Evolutionary conservation across 2,888 invertebrate species (phyloP).

Genomic region (Pasiphila rectangulata): DNA sequence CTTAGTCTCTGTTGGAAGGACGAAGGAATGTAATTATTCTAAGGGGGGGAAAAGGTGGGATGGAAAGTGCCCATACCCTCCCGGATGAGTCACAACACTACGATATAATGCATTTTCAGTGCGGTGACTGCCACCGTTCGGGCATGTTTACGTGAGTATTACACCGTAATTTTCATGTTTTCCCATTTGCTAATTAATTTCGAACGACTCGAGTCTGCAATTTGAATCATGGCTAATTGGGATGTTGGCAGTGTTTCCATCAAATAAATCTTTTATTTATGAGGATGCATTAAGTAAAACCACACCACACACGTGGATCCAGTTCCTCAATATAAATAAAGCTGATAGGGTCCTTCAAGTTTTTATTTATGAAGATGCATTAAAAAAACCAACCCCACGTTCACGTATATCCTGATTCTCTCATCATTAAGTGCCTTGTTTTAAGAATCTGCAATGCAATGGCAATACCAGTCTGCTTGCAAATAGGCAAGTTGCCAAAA

Average conservation of each 20-base stretch:
- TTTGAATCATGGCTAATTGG: slow-evolving; percentile 19
- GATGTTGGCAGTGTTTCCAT: slow-evolving; percentile 5
- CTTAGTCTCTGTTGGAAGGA: slow-evolving; percentile 35
- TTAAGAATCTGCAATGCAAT: slow-evolving; percentile 6
- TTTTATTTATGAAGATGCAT: slow-evolving; percentile 8
- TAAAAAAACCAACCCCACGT: neutral
- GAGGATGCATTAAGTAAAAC: neutral
- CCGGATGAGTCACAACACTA: slow-evolving; percentile 46
- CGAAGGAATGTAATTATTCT: slow-evolving; percentile 51
- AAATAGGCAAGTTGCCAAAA: slow-evolving; percentile 16
- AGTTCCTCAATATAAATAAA: too few relatives aligned
- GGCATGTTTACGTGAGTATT: slow-evolving; percentile 35
- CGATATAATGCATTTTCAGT: slow-evolving; percentile 40
- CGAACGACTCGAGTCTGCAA: slow-evolving; percentile 11
- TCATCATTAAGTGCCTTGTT: slow-evolving; percentile 1
- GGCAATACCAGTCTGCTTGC: slow-evolving; percentile 6
- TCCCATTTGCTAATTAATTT: slow-evolving; percentile 24
- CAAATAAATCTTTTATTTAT: slow-evolving; percentile 11
- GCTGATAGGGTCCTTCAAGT: neutral
- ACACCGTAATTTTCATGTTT: slow-evolving; percentile 13
- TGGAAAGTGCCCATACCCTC: slow-evolving; percentile 25
- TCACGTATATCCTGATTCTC: slow-evolving; percentile 10
- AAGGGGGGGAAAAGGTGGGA: slow-evolving; percentile 27
- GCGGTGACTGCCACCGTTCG: slow-evolving; percentile 30
- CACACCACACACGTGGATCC: neutral